phyloP scores from a whole-genome alignment of 2,888 invertebrate species.

The Idaea straminata region DNA sequence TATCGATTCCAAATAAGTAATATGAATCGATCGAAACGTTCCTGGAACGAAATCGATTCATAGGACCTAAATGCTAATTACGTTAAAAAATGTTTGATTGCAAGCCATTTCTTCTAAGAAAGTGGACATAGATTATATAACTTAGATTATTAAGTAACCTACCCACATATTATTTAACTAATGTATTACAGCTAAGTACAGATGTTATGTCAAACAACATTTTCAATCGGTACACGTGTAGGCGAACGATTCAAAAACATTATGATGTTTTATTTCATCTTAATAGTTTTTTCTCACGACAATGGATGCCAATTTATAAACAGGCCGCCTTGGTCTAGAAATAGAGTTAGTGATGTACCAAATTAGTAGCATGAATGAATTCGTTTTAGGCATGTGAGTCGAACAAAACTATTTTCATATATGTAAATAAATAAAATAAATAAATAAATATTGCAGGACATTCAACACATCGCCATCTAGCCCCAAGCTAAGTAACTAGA shows the following conservation, averaged over 20 bases:
- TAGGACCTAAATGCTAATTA: no score
- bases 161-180: background rate
- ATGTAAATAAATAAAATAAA: no score
- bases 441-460: no score
- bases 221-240: slow-evolving; percentile 1
- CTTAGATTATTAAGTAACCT: background rate
- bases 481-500: no score
- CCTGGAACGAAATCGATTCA: no score
- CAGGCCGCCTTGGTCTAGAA: slow-evolving; percentile 34
- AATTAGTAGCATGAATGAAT: slow-evolving; percentile 23
- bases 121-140: no score
- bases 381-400: slow-evolving; percentile 19
- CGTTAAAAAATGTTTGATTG: no score
- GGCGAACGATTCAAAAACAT: slow-evolving; percentile 14
- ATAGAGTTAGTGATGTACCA: slow-evolving; percentile 31
- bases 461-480: no score
- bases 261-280: slow-evolving; percentile 16
- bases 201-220: slow-evolving; percentile 8
- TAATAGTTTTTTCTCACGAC: slow-evolving; percentile 41
- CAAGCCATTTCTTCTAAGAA: no score
- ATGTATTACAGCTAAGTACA: background rate
- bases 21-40: no score
- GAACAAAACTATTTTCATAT: background rate
- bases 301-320: slow-evolving; percentile 46
- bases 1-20: no score